A percentile compares a stretch with the other conserved stretches of the same genome.
phyloP scores from a whole-genome alignment of 2,888 invertebrate species.

The Metallyticus violacea region DNA sequence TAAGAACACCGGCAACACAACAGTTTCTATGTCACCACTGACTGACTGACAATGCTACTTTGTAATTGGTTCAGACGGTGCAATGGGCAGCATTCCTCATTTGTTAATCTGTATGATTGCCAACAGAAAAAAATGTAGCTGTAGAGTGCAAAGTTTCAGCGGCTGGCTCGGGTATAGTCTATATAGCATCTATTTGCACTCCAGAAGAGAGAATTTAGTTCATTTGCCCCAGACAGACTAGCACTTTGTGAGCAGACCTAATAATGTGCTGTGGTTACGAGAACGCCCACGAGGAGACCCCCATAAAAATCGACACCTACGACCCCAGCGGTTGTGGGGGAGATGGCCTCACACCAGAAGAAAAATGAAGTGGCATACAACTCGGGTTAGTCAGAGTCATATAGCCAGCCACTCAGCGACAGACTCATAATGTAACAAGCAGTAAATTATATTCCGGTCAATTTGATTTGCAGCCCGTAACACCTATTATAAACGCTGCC shows the following conservation, averaged over 20 bases:
- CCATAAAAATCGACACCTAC: not conserved
- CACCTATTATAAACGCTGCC: not conserved
- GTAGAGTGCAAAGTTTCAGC: too few relatives aligned
- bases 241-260: not conserved
- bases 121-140: too few relatives aligned
- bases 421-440: slow-evolving; percentile 4
- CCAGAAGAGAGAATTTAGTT: too few relatives aligned
- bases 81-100: too few relatives aligned
- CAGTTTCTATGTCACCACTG: too few relatives aligned
- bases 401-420: not conserved
- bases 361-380: not conserved
- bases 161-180: too few relatives aligned
- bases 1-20: too few relatives aligned
- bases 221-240: not conserved
- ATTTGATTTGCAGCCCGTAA: not conserved
- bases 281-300: not conserved
- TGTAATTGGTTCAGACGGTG: too few relatives aligned
- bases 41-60: too few relatives aligned
- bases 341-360: too few relatives aligned
- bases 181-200: too few relatives aligned
- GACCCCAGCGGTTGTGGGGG: not conserved
- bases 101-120: too few relatives aligned
- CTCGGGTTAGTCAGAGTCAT: not conserved
- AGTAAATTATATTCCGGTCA: slow-evolving; percentile 1
- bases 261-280: not conserved